These are phyloP conservation scores for Chaunax sp. DNA, from an alignment of 2,797 vertebrate genomes.

Conservation along the genomic window DNA sequence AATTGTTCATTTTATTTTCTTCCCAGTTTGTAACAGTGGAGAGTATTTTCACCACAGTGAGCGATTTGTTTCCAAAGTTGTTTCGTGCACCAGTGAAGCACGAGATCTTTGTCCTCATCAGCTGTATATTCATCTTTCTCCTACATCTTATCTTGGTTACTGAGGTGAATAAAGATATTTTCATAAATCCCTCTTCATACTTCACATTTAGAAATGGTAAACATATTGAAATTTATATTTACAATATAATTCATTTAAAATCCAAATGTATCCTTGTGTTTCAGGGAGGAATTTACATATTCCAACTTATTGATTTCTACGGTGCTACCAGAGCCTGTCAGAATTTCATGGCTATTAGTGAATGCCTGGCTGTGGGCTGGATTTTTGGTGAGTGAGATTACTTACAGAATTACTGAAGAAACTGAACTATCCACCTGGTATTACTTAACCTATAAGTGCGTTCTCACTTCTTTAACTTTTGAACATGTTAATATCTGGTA, in stretches of 20 bases:
- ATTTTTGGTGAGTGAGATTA: not conserved
- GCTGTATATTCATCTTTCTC: slow-evolving; percentile 46
- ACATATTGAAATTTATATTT: too few relatives aligned
- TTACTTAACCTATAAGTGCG: too few relatives aligned
- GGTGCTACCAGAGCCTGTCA: not conserved
- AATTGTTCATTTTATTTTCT: not conserved
- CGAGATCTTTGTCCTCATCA: slow-evolving; percentile 55
- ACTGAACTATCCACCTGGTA: too few relatives aligned
- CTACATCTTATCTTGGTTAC: slow-evolving; percentile 56
- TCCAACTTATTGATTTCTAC: not conserved
- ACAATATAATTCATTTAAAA: too few relatives aligned
- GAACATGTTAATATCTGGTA: too few relatives aligned
- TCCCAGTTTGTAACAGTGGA: slow-evolving; percentile 67
- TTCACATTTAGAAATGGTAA: too few relatives aligned
- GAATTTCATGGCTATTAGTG: not conserved
- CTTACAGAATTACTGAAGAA: too few relatives aligned
- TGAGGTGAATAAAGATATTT: slow-evolving; percentile 45
- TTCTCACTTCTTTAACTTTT: too few relatives aligned
- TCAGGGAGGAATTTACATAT: not conserved
- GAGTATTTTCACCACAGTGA: slow-evolving; percentile 50
- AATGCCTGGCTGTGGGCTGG: not conserved
- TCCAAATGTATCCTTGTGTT: not conserved
- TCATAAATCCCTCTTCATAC: not conserved
- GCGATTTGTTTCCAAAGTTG: slow-evolving; percentile 52
- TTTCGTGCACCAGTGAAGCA: slow-evolving; percentile 31